A percentile compares a stretch with the other conserved stretches of the same genome.
Conservation (phyloP, 2,797 vertebrate genomes). For the Helostoma temminkii region DNA sequence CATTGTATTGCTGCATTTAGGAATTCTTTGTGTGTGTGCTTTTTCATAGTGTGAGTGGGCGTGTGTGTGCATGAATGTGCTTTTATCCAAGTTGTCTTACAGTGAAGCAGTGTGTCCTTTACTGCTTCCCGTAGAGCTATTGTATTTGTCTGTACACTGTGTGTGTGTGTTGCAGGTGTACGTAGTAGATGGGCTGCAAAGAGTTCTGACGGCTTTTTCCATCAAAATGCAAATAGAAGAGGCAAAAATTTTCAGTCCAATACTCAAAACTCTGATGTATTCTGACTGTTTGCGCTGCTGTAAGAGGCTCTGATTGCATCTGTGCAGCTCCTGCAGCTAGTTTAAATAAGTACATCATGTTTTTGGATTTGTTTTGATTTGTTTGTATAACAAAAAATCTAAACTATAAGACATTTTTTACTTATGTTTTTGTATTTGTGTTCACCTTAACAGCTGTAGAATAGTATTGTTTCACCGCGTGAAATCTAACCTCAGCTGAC, state of each 20-base stretch:
- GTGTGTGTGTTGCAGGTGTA: slow-evolving; percentile 11
- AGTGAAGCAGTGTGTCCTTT: slow-evolving; percentile 1
- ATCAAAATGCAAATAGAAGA: slow-evolving; percentile 67
- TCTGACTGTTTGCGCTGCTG: slow-evolving; percentile 14
- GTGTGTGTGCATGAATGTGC: no score
- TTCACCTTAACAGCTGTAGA: neutral
- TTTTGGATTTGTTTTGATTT: neutral
- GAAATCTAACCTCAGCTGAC: neutral
- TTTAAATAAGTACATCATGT: slow-evolving; percentile 15
- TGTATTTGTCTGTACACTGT: slow-evolving; percentile 22
- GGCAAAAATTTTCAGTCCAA: slow-evolving; percentile 30
- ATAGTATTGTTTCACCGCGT: neutral
- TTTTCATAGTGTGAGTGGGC: no score
- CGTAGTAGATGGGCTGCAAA: slow-evolving; percentile 38
- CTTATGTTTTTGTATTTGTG: neutral
- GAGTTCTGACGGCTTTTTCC: slow-evolving; percentile 50
- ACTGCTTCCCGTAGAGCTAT: slow-evolving; percentile 10
- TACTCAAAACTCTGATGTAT: slow-evolving; percentile 32
- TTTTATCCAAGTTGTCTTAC: neutral
- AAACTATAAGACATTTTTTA: neutral
- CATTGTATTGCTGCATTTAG: no score
- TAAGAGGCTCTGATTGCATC: slow-evolving; percentile 22
- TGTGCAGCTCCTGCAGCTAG: slow-evolving; percentile 10
- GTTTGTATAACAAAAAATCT: no score
- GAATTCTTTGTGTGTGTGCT: no score